Conservation (phyloP, 2,888 invertebrate genomes). For the Ischnus inquisitorius region DNA sequence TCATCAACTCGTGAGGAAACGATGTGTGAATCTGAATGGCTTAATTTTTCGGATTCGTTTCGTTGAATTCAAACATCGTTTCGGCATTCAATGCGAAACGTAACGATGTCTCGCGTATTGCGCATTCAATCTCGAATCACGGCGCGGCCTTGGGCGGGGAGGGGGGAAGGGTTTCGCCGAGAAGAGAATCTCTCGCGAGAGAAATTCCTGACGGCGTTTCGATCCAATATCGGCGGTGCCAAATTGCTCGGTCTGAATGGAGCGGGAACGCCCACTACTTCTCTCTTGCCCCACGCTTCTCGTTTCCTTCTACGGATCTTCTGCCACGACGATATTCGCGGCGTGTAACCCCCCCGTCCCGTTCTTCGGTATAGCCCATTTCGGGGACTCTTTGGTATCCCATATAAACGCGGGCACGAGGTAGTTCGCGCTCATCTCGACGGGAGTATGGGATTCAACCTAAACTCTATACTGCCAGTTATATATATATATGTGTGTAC, state of each 20-base stretch:
- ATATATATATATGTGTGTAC: constrained; percentile 29
- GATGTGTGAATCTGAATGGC: no score
- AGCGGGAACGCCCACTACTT: constrained; percentile 68
- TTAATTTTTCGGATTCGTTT: no score
- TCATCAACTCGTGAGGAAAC: no score
- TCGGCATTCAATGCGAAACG: constrained; percentile 18
- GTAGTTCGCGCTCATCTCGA: constrained; percentile 54
- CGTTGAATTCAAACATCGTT: not conserved
- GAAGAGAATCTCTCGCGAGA: constrained; percentile 56
- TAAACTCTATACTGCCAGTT: constrained; percentile 56
- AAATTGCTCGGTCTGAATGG: constrained; percentile 81
- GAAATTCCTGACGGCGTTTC: constrained; percentile 68
- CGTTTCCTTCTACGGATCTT: constrained; percentile 42
- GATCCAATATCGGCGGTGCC: constrained; percentile 80
- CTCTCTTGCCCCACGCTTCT: constrained; percentile 16
- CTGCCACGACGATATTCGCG: constrained; percentile 56
- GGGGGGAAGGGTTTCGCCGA: constrained; percentile 22
- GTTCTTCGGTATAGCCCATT: constrained; percentile 56
- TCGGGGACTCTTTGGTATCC: constrained; percentile 60
- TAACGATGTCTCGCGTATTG: constrained; percentile 23
- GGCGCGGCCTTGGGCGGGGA: constrained; percentile 28
- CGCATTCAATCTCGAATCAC: constrained; percentile 50
- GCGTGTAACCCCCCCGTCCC: constrained; percentile 48
- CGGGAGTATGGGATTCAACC: constrained; percentile 42
- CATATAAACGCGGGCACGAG: constrained; percentile 59